Conservation (phyloP, 2,113 vertebrate species). For the Empidonax alnorum region DNA sequence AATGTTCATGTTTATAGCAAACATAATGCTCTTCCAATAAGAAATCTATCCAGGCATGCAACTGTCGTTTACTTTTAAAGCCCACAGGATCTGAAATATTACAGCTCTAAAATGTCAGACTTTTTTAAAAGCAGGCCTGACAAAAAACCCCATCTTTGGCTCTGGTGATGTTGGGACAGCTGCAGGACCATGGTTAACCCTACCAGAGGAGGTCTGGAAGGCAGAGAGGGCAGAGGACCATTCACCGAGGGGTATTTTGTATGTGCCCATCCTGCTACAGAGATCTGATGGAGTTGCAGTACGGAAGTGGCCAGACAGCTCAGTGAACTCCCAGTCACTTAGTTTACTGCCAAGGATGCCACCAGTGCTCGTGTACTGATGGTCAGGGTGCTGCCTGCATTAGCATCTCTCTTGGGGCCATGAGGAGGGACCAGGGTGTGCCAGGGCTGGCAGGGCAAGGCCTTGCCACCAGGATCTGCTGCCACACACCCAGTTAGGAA, state of each 20-base stretch:
- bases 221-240: background rate
- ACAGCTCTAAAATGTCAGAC: background rate
- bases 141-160: background rate
- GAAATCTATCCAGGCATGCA: conserved; percentile 36
- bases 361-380: background rate
- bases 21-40: conserved; percentile 11
- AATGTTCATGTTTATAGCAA: conserved; percentile 47
- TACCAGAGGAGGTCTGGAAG: background rate
- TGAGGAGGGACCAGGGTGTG: rapidly evolving
- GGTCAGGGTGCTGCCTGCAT: rapidly evolving
- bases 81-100: background rate
- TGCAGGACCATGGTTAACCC: background rate
- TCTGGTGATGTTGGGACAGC: background rate
- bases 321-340: rapidly evolving
- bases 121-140: background rate
- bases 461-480: background rate
- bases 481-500: background rate
- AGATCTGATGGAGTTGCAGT: background rate
- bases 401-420: background rate
- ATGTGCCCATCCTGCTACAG: rapidly evolving
- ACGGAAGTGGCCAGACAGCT: background rate
- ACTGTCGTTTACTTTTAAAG: conserved; percentile 5
- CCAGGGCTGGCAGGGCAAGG: background rate
- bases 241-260: background rate
- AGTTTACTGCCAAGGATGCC: background rate